Base-by-base conservation (phyloP, 2,797 vertebrate genomes). In the Tauraco hartlaubi region DNA sequence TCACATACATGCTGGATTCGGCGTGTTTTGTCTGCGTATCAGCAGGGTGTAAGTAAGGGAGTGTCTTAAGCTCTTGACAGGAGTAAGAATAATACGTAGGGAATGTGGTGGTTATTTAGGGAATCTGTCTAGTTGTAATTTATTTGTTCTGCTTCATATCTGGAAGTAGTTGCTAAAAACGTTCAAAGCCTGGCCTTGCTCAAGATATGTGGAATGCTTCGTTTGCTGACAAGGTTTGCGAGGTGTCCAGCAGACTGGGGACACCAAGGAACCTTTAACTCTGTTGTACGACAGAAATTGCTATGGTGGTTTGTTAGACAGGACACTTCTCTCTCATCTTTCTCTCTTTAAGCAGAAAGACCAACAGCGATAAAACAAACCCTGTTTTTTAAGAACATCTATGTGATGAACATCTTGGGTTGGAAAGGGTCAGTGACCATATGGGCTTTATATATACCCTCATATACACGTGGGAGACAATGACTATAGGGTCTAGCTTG, bases 141-240 rank as follows among this genome's bases (percentile, higher is more conserved):
- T 82, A 92, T 93, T 76, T 0, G 0, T 68, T 62, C 80, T 95
- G 74, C 77, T 82, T 64, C 63, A 2, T 96, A 67, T 67, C 77
- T 94, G 74, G 59, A 86, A 63, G 74, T 28, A 79, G 90, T 26
- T 88, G 83, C 52, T 93, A 71, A 61, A 82, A 86, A 67, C 1
- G 35, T 61, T 74, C 71, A 52, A 86, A 86, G 80, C 63, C 74
- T 22, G 67, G 63, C 20, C 80, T 86, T 73, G 71, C 67, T 46
- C 52, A 31, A 46, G 41, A 25, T 51, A 28, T 13, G 46, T 55
- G 83, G 77, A 76, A 48, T 9, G 54, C 21, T 76, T 29, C 41
- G 6, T 43, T 48, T 85, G 61, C 56, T 72, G 79, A 25, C 43
- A 19, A 46, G 54, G 56, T 69, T 62, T 91, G 75, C 1, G 15